Evolutionary conservation across 30 jellyfish, hydroid and myxozoan species (phyloP).

Genomic region (Turritopsis rubra): DNA sequence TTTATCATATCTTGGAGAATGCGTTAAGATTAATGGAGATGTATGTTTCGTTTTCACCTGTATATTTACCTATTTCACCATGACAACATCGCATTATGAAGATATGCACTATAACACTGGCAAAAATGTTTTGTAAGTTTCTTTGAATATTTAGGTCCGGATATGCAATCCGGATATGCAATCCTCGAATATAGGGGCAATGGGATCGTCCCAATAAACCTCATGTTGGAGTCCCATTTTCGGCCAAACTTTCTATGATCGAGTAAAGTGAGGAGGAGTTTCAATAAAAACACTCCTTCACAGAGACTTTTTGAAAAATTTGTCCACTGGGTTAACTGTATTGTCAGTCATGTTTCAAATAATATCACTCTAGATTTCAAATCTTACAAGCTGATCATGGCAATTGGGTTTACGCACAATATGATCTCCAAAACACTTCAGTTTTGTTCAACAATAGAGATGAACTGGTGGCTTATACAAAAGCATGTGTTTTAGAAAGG

Average conservation of each 20-base stretch:
- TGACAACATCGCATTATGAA: conserved; percentile 30
- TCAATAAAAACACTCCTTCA: neutral
- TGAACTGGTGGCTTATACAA: conserved; percentile 32
- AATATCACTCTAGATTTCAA: conserved; percentile 44
- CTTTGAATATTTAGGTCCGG: conserved; percentile 4
- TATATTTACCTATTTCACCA: conserved; percentile 44
- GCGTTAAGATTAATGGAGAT: conserved; percentile 38
- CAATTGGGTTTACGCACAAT: conserved; percentile 43
- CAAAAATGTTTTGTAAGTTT: conserved; percentile 57
- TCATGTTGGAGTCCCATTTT: too few relatives aligned
- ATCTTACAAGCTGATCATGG: conserved; percentile 60
- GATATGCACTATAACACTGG: conserved; percentile 40
- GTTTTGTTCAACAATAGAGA: conserved; percentile 33
- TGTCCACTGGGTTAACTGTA: too few relatives aligned
- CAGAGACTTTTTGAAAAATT: too few relatives aligned
- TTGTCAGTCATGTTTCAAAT: too few relatives aligned
- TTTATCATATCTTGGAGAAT: conserved; percentile 40
- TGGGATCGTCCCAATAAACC: too few relatives aligned
- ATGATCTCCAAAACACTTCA: conserved; percentile 10
- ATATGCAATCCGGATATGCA: too few relatives aligned
- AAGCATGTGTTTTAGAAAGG: conserved; percentile 31
- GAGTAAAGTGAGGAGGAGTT: too few relatives aligned
- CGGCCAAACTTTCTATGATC: too few relatives aligned
- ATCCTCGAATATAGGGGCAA: neutral
- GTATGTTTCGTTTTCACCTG: conserved; percentile 47